Conservation (phyloP, 2,888 invertebrate species). For the Caenorhabditis auriculariae region DNA sequence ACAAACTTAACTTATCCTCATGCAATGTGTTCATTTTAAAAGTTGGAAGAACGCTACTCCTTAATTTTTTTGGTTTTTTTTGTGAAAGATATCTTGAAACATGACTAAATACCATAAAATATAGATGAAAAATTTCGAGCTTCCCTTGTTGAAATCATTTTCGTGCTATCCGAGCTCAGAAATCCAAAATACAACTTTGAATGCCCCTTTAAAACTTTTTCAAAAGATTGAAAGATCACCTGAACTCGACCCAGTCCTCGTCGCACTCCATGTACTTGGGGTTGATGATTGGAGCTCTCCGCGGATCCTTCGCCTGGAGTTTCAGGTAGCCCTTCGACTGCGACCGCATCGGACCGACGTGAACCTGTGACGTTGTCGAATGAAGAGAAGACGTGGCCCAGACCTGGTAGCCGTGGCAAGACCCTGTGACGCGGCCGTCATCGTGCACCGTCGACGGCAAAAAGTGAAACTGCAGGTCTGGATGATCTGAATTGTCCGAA, state of each 20-base stretch:
- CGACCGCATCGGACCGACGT: slow-evolving; percentile 74
- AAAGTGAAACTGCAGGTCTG: slow-evolving; percentile 68
- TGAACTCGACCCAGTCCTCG: slow-evolving; percentile 57
- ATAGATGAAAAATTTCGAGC: too few relatives aligned
- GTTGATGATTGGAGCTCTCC: slow-evolving; percentile 81
- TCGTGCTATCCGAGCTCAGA: too few relatives aligned
- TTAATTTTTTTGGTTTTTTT: too few relatives aligned
- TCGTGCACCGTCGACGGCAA: slow-evolving; percentile 68
- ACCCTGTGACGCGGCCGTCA: slow-evolving; percentile 66
- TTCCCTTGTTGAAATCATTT: too few relatives aligned
- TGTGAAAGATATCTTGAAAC: too few relatives aligned
- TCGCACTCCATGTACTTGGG: slow-evolving; percentile 79
- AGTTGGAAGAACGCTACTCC: too few relatives aligned
- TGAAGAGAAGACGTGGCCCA: slow-evolving; percentile 1
- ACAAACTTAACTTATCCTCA: too few relatives aligned
- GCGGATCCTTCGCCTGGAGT: slow-evolving; percentile 76
- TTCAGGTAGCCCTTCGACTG: slow-evolving; percentile 81
- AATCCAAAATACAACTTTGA: too few relatives aligned
- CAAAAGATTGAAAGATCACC: too few relatives aligned
- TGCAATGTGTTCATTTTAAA: too few relatives aligned
- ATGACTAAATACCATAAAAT: too few relatives aligned
- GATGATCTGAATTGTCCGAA: slow-evolving; percentile 60
- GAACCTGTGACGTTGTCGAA: slow-evolving; percentile 57
- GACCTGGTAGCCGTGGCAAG: slow-evolving; percentile 67
- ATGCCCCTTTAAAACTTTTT: too few relatives aligned